phyloP scores from a whole-genome alignment of 2,888 invertebrate species.

The Pemphredon lugubris region DNA sequence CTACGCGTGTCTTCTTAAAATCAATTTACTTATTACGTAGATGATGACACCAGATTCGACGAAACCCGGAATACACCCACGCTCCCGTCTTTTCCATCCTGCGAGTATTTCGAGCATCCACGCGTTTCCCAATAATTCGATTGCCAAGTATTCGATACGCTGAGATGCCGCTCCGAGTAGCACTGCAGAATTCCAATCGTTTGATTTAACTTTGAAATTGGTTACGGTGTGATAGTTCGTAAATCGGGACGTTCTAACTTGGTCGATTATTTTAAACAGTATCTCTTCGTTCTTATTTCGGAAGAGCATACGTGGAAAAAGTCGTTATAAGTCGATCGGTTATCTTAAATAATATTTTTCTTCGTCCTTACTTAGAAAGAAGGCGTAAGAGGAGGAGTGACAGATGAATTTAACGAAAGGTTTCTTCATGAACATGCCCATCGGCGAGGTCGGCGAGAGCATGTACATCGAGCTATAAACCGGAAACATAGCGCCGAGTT shows the following conservation, averaged over 20 bases:
- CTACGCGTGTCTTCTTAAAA: too few relatives aligned
- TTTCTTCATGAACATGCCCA: conserved; percentile 96
- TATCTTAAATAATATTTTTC: too few relatives aligned
- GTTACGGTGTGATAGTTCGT: too few relatives aligned
- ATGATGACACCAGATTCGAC: conserved; percentile 92
- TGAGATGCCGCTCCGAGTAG: conserved; percentile 96
- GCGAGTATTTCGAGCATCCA: conserved; percentile 89
- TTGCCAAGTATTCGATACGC: conserved; percentile 90
- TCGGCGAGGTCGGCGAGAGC: conserved; percentile 92
- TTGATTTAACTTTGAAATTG: too few relatives aligned
- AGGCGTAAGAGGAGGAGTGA: conserved; percentile 97
- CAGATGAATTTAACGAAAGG: conserved; percentile 99
- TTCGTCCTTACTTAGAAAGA: conserved; percentile 93
- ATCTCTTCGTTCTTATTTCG: too few relatives aligned
- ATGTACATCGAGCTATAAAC: conserved; percentile 96
- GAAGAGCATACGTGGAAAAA: too few relatives aligned
- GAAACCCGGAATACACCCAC: conserved; percentile 90
- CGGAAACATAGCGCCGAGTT: conserved; percentile 95
- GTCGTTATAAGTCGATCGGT: too few relatives aligned
- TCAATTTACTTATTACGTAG: conserved; percentile 93
- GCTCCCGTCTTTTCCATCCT: conserved; percentile 90
- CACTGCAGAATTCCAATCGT: conserved; percentile 82
- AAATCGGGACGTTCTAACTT: too few relatives aligned
- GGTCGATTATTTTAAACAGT: too few relatives aligned
- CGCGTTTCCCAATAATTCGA: conserved; percentile 90